phyloP scores from a whole-genome alignment of 2,888 invertebrate genomes.

The Patella ulyssiponensis region DNA sequence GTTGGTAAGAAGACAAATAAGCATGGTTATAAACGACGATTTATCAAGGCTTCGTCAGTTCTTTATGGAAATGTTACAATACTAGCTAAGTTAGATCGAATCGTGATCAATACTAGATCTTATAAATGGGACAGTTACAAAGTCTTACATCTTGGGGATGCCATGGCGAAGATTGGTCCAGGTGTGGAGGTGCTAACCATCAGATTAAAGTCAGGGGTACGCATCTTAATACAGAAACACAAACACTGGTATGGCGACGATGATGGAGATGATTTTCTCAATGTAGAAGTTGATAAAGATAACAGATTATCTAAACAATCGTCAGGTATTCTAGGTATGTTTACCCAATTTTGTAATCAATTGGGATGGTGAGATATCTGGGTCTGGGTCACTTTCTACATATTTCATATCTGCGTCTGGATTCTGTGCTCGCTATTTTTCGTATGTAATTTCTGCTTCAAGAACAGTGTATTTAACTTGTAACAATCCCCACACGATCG shows the following conservation, averaged over 20 bases:
- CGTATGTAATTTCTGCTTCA: slow-evolving; percentile 93
- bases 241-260: background rate
- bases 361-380: slow-evolving; percentile 96
- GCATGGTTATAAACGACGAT: slow-evolving; percentile 14
- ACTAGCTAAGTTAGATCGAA: slow-evolving; percentile 17
- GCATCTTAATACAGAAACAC: slow-evolving; percentile 28
- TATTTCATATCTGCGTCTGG: slow-evolving; percentile 76
- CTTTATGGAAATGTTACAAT: slow-evolving; percentile 15
- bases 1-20: slow-evolving; percentile 10
- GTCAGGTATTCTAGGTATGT: slow-evolving; percentile 32
- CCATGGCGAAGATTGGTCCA: slow-evolving; percentile 18
- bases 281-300: slow-evolving; percentile 33
- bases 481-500: too few species aligned
- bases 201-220: slow-evolving; percentile 24
- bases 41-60: slow-evolving; percentile 22
- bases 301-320: slow-evolving; percentile 22
- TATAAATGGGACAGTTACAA: slow-evolving; percentile 12
- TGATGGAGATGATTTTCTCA: slow-evolving; percentile 26
- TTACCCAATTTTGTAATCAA: slow-evolving; percentile 74
- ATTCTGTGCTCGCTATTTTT: slow-evolving; percentile 87
- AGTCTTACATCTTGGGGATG: slow-evolving; percentile 2
- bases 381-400: slow-evolving; percentile 94
- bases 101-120: slow-evolving; percentile 19
- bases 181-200: slow-evolving; percentile 16
- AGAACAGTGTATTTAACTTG: slow-evolving; percentile 68